Evolutionary conservation across 2,797 vertebrate genomes (phyloP).

Genomic region (Falco biarmicus): DNA sequence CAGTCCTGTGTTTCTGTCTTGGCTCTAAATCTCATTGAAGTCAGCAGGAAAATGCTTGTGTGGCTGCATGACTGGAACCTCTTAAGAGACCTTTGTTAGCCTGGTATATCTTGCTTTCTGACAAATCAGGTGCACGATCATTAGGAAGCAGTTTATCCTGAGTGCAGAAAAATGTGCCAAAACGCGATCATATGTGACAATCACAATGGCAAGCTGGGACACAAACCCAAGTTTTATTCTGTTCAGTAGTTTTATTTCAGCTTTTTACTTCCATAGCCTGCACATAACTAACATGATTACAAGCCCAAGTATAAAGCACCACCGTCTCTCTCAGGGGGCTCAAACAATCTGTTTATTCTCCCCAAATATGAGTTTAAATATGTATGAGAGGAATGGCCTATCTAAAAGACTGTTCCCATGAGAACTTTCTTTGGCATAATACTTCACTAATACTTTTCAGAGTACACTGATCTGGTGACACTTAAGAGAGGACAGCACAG

Average conservation of each 20-base stretch:
- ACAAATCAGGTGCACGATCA: not conserved
- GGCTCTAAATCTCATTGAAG: not conserved
- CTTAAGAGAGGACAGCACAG: not conserved
- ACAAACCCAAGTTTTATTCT: not conserved
- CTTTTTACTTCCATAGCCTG: not conserved
- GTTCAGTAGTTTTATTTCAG: not conserved
- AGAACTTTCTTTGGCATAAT: not conserved
- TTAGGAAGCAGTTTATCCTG: not conserved
- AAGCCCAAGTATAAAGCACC: not conserved
- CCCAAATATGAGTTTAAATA: too few species aligned
- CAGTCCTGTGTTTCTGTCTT: too few species aligned
- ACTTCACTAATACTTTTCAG: not conserved
- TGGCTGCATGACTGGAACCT: not conserved
- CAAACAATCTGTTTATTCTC: not conserved
- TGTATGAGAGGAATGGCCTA: not conserved
- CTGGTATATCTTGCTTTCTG: not conserved
- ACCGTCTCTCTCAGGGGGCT: not conserved
- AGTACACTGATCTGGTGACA: not conserved
- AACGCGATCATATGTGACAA: not conserved
- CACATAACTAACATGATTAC: not conserved
- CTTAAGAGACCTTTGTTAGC: not conserved
- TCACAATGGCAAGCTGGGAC: not conserved
- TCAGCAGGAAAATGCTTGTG: not conserved
- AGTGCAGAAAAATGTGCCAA: not conserved
- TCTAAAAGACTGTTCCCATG: not conserved